A percentile compares a stretch with the other conserved stretches of the same genome.
These are phyloP conservation scores for Prionailurus viverrinus DNA, from an alignment of 2,113 vertebrate genomes.

Conservation along the genomic window DNA sequence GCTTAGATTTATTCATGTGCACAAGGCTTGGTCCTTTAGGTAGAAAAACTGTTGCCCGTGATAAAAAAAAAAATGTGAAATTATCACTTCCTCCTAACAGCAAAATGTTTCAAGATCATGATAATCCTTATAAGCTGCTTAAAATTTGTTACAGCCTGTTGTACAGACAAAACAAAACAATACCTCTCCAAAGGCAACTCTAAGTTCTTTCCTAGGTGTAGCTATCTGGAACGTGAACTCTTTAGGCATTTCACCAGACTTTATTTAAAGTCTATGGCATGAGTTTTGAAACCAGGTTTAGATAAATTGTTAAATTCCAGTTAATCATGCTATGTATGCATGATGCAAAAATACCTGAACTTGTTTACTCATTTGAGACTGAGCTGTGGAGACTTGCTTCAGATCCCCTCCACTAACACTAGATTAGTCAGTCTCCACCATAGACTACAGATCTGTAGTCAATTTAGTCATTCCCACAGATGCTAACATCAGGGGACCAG, in stretches of 20 bases:
- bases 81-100: slow-evolving; percentile 18
- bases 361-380: not conserved
- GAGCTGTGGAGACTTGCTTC: not conserved
- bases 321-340: not conserved
- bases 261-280: not conserved
- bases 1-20: not conserved
- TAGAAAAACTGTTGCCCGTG: not conserved
- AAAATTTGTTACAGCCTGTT: slow-evolving; percentile 8
- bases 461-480: not conserved
- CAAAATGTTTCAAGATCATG: slow-evolving; percentile 10
- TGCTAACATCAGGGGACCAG: not conserved
- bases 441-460: not conserved
- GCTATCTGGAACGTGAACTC: not conserved
- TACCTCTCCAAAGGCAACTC: not conserved
- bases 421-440: not conserved
- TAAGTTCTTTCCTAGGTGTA: not conserved
- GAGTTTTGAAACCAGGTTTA: slow-evolving; percentile 4
- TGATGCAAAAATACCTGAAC: not conserved
- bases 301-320: slow-evolving; percentile 3
- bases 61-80: not conserved
- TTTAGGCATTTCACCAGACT: slow-evolving; percentile 17
- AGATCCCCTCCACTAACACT: not conserved
- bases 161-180: slow-evolving; percentile 40
- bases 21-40: not conserved
- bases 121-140: not conserved